These are phyloP conservation scores for Nycticorax nycticorax DNA, from an alignment of 2,113 vertebrate species.

Conservation along the genomic window DNA sequence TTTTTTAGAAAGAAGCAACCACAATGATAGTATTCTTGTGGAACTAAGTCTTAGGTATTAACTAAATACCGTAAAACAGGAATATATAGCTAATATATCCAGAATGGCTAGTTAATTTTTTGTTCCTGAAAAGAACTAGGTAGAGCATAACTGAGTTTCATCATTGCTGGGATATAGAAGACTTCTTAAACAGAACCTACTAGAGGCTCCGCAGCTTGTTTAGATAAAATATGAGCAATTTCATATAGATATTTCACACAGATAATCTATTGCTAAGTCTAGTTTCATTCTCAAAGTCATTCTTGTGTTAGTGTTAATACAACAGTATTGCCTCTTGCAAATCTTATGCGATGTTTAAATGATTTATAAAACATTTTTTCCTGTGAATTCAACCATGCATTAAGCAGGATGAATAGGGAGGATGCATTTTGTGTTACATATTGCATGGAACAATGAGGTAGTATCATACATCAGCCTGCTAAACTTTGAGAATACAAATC, in stretches of 20 bases:
- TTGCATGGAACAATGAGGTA: background rate
- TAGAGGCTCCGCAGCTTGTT: background rate
- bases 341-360: background rate
- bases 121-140: background rate
- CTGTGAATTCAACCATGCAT: background rate
- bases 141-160: background rate
- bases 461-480: background rate
- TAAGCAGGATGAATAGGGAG: background rate
- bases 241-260: background rate
- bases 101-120: background rate
- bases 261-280: background rate
- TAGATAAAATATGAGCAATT: background rate
- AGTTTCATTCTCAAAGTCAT: background rate
- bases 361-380: background rate
- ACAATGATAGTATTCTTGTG: background rate
- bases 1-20: background rate
- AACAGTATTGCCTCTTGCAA: background rate
- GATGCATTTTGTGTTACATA: background rate
- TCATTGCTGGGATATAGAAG: background rate
- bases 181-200: background rate
- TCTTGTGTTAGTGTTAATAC: background rate
- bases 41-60: background rate
- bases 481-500: background rate
- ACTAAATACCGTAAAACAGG: background rate
- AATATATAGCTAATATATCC: background rate